Evolutionary conservation across 2,113 vertebrate species (phyloP).

Genomic region (Lampris incognitus): DNA sequence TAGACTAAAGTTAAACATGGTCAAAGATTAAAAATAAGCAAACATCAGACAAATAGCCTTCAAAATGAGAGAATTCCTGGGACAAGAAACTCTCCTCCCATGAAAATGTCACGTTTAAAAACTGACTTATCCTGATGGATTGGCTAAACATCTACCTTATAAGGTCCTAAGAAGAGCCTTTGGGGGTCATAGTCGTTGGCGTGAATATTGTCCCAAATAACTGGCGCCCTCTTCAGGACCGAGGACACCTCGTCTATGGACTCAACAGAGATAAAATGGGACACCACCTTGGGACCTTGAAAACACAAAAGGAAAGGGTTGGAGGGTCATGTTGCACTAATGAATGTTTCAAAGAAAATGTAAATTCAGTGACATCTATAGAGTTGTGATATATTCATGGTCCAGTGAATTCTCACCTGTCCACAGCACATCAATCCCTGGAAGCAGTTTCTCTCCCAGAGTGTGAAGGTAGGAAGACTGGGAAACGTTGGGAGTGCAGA

Average conservation of each 20-base stretch:
- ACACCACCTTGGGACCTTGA: slow-evolving; percentile 97
- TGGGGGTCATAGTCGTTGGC: slow-evolving; percentile 99
- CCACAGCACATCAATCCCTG: slow-evolving; percentile 95
- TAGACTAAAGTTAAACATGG: no score
- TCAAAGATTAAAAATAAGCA: no score
- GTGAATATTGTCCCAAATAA: slow-evolving; percentile 99
- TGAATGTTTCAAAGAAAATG: background rate
- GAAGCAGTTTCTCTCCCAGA: slow-evolving; percentile 92
- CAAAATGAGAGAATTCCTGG: no score
- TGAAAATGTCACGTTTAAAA: background rate
- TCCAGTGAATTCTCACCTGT: slow-evolving; percentile 84
- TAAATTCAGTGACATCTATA: no score
- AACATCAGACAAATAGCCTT: no score
- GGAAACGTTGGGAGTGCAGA: slow-evolving; percentile 90
- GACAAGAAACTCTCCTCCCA: no score
- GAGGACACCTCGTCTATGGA: slow-evolving; percentile 96
- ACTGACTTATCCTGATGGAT: background rate
- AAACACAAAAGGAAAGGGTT: background rate
- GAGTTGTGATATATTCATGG: no score
- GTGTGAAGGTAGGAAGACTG: slow-evolving; percentile 93
- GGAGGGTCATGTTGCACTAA: background rate
- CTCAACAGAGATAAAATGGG: slow-evolving; percentile 95
- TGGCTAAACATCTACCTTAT: slow-evolving; percentile 77
- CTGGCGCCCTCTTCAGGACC: slow-evolving; percentile 92
- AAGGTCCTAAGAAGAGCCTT: slow-evolving; percentile 94